Conservation (phyloP, 2,888 invertebrate genomes). For the Scaptomyza tumidula region DNA sequence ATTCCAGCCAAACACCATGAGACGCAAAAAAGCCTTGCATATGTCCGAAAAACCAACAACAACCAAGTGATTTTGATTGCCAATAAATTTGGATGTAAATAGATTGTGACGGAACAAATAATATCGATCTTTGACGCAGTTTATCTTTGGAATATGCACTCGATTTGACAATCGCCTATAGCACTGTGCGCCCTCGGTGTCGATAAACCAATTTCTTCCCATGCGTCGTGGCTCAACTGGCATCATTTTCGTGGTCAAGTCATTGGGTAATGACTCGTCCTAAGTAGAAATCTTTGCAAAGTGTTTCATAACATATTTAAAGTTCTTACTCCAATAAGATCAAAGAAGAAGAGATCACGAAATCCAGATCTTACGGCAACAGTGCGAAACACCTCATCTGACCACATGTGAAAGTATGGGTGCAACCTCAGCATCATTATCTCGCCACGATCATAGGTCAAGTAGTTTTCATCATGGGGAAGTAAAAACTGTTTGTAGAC, state of each 20-base stretch:
- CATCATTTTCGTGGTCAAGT: conserved; percentile 72
- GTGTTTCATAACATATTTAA: neutral
- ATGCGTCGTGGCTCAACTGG: conserved; percentile 74
- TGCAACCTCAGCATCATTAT: conserved; percentile 72
- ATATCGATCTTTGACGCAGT: conserved; percentile 52
- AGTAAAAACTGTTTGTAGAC: conserved; percentile 60
- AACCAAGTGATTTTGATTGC: conserved; percentile 56
- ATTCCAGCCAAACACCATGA: conserved; percentile 75
- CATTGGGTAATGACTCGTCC: conserved; percentile 60
- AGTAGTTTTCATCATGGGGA: conserved; percentile 28
- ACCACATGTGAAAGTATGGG: conserved; percentile 75
- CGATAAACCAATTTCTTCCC: conserved; percentile 52
- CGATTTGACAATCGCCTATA: neutral
- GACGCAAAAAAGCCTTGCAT: conserved; percentile 72
- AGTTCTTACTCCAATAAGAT: conserved; percentile 38
- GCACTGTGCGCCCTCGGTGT: neutral
- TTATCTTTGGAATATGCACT: conserved; percentile 16
- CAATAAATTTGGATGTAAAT: conserved; percentile 49
- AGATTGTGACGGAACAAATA: conserved; percentile 65
- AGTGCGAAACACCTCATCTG: conserved; percentile 68
- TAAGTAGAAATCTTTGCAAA: neutral
- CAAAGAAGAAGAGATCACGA: conserved; percentile 68
- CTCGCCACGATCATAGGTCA: conserved; percentile 64
- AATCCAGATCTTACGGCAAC: conserved; percentile 63
- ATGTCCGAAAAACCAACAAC: conserved; percentile 74